Conservation (phyloP, 37 sponge, comb jelly and placozoan species). For the Agelas oroides region DNA sequence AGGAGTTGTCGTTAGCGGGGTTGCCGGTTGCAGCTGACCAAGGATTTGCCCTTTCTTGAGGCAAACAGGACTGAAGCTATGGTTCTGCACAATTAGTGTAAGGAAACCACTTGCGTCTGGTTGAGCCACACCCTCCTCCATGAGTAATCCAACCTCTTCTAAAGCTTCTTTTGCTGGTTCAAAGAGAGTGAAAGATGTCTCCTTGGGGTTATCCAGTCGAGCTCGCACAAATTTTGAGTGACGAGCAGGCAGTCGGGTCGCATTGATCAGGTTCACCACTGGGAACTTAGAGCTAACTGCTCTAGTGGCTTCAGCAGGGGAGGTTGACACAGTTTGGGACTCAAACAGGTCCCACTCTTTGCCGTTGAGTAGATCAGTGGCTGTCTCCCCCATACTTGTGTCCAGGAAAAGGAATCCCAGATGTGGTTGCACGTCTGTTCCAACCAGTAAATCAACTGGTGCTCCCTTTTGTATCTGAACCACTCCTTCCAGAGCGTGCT, state of each 20-base stretch:
- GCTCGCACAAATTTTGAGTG: conserved; percentile 20
- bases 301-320: too few species aligned
- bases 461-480: not conserved
- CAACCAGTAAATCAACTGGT: not conserved
- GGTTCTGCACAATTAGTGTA: too few species aligned
- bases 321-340: too few species aligned
- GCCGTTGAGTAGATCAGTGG: too few species aligned
- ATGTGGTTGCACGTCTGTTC: not conserved
- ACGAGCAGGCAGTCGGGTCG: conserved; percentile 14
- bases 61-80: too few species aligned
- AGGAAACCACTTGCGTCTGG: not conserved
- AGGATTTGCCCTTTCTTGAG: too few species aligned
- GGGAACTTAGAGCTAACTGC: too few species aligned
- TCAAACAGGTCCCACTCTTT: too few species aligned
- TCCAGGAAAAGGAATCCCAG: not conserved
- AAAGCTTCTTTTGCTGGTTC: not conserved
- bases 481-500: too few species aligned
- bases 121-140: conserved; percentile 3
- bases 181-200: not conserved
- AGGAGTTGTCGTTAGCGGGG: too few species aligned
- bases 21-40: too few species aligned
- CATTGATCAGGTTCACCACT: conserved; percentile 9
- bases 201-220: not conserved
- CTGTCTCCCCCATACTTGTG: not conserved
- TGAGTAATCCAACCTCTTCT: not conserved